phyloP scores from a whole-genome alignment of 2,797 vertebrate genomes.

The Smutsia gigantea region DNA sequence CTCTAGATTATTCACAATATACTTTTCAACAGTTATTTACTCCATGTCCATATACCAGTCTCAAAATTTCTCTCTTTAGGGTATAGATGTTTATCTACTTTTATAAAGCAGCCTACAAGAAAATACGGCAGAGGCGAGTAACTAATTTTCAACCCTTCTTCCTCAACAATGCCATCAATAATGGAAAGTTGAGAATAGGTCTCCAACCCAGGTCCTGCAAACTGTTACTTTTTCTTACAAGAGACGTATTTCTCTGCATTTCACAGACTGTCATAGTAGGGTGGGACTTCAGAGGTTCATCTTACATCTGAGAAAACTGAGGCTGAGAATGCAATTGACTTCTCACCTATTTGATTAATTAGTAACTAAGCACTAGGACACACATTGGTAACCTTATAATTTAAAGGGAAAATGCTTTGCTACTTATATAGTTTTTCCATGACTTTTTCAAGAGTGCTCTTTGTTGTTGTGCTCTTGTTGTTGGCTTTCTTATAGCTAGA shows the following conservation, averaged over 20 bases:
- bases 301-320: background rate
- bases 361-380: background rate
- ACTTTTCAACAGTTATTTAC: background rate
- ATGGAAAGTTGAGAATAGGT: slow-evolving; percentile 18
- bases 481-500: slow-evolving; percentile 82
- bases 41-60: background rate
- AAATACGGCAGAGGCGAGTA: background rate
- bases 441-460: background rate
- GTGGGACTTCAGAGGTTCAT: background rate
- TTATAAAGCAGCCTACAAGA: slow-evolving; percentile 46
- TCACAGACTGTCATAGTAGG: background rate
- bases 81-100: background rate
- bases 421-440: background rate
- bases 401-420: background rate
- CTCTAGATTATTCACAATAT: slow-evolving; percentile 36
- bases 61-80: background rate
- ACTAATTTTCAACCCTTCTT: slow-evolving; percentile 5
- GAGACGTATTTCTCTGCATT: background rate
- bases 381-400: background rate
- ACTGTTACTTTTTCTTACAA: slow-evolving; percentile 31
- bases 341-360: background rate
- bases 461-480: background rate
- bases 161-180: background rate
- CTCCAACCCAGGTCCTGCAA: background rate
- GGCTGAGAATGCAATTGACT: background rate